A percentile compares a stretch with the other conserved stretches of the same genome.
Conservation (phyloP, 2,113 vertebrate species). For the Eidolon helvum region DNA sequence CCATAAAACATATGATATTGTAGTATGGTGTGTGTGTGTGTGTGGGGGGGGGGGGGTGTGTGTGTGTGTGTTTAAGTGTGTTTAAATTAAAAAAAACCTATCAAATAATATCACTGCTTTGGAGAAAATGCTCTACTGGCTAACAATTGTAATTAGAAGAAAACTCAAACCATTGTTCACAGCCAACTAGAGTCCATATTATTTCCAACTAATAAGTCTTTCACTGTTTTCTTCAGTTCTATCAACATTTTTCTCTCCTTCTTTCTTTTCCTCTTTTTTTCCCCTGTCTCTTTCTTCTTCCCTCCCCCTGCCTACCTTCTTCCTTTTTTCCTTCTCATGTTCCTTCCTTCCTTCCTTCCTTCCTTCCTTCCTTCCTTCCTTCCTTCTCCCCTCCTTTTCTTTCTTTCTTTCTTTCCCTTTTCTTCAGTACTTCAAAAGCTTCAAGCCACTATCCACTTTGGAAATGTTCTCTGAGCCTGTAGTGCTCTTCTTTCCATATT, state of each 20-base stretch:
- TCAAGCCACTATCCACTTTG: not conserved
- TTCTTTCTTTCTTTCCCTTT: too few species aligned
- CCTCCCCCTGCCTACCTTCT: not conserved
- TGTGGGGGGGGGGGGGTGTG: too few species aligned
- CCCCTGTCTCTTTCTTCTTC: too few species aligned
- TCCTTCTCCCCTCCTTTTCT: not conserved
- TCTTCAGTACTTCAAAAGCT: not conserved
- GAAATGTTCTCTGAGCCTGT: not conserved
- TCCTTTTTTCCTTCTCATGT: too few species aligned
- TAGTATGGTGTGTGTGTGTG: not conserved
- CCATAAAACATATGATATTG: not conserved
- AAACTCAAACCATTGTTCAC: not conserved
- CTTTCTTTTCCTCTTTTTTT: too few species aligned
- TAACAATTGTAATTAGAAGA: not conserved
- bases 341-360: too few species aligned
- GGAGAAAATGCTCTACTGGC: not conserved
- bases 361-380: too few species aligned
- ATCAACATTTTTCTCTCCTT: not conserved
- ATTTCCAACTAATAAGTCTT: not conserved
- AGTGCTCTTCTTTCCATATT: not conserved
- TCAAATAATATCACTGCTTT: not conserved
- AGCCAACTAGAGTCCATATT: not conserved
- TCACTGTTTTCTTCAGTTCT: not conserved
- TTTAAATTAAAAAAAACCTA: not conserved
- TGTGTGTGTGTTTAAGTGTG: not conserved